Base-by-base conservation (phyloP, 2,888 invertebrate species). In the Drosophila histrio region DNA sequence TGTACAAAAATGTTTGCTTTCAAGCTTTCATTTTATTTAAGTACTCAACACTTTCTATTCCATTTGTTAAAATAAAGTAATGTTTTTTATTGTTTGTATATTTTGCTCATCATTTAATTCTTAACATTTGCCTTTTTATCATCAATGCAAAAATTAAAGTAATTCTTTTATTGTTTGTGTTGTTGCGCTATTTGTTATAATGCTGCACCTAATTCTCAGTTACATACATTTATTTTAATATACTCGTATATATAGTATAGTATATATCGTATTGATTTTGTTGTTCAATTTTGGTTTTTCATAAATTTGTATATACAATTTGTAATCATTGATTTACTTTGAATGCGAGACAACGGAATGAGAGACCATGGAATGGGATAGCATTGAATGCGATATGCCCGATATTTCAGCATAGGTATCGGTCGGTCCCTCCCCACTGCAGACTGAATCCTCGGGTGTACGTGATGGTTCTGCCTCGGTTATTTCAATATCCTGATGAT, bases 391-490 rank as follows among this genome's bases (percentile, higher is more conserved):
- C 54, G 92, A 92, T 70, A 92, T 88, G 59, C 91, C 91, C 52
- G 92, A 92, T 61, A 91, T 88, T 89, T 92, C 92, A 39, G 90
- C 92, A 85, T 89, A 90, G 30, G 91, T 91, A 68, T 92, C 95
- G 71, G 95, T 95, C 65, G 96, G 95, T 2, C 96, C 97, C 92
- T 97, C 97, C 77, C 94, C 95, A 85, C 97, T 97, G 92, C 97
- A 97, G 39, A 97, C 96, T 1, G 97, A 97, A 92, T 97, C 97
- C 91, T 97, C 97, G 9, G 97, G 97, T 15, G 97, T 97, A 74
- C 96, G 94, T 19, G 97, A 97, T 52, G 95, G 95, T 92, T 97
- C 97, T 15, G 95, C 95, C 91, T 95, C 95, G 73, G 95, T 95
- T 59, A 94, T 93, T 90, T 95, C 95, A 74, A 93, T 93, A 76